phyloP scores from a whole-genome alignment of 2,113 vertebrate species.

The Zapus hudsonius region DNA sequence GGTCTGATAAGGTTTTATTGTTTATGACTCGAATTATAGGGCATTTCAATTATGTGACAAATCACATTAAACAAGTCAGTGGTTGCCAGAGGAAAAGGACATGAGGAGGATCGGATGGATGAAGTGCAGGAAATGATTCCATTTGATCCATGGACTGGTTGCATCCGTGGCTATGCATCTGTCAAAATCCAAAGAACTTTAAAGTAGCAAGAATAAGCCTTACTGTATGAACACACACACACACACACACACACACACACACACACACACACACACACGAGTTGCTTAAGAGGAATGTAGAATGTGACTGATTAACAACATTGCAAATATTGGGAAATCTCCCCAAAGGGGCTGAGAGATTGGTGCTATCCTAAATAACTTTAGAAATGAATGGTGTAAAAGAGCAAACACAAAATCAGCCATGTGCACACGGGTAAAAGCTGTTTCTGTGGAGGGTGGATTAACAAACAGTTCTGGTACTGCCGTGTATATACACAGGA shows the following conservation, averaged over 20 bases:
- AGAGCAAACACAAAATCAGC: not conserved
- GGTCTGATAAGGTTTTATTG: not conserved
- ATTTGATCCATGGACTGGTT: not conserved
- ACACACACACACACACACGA: too few relatives aligned
- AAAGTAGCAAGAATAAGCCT: not conserved
- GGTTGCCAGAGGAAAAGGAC: not conserved
- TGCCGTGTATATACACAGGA: not conserved
- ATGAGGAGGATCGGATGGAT: too few relatives aligned
- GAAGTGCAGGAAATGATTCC: too few relatives aligned
- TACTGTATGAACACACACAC: not conserved
- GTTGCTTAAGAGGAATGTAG: not conserved
- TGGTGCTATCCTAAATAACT: not conserved
- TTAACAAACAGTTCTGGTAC: not conserved
- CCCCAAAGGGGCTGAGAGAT: not conserved
- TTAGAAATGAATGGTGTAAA: not conserved
- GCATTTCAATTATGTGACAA: not conserved
- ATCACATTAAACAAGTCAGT: not conserved
- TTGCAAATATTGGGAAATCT: conserved; percentile 6
- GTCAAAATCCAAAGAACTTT: not conserved
- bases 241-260: too few relatives aligned
- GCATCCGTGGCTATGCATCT: fast-evolving
- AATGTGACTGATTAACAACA: not conserved
- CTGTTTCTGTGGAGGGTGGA: fast-evolving
- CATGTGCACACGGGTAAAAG: not conserved
- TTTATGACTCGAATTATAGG: not conserved